phyloP scores from a whole-genome alignment of 1,140 invertebrate species.

The Antheraea pernyi region DNA sequence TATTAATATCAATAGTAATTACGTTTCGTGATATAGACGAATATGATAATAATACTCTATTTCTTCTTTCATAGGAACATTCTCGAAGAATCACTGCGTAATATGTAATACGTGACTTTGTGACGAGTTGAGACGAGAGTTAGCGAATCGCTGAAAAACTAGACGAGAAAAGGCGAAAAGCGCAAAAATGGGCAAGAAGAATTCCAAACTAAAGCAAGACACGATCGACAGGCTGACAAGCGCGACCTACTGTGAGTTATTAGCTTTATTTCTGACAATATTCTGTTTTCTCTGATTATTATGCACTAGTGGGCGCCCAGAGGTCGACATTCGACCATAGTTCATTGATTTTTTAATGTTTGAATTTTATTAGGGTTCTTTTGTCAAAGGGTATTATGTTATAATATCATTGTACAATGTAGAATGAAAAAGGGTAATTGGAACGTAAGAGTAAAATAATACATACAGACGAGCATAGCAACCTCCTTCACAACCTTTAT shows the following conservation, averaged over 20 bases:
- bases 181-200: constrained; percentile 90
- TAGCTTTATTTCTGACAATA: background rate
- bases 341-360: no score
- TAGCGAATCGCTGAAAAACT: constrained; percentile 19
- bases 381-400: no score
- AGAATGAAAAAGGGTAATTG: no score
- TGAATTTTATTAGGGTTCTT: no score
- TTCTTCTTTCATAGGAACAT: constrained; percentile 42
- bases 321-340: no score
- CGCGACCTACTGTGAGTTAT: constrained; percentile 92
- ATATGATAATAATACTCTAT: constrained; percentile 3
- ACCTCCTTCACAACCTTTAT: no score
- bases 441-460: no score
- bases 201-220: constrained; percentile 95
- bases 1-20: constrained; percentile 2
- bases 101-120: constrained; percentile 60
- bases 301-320: no score
- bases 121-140: constrained; percentile 34
- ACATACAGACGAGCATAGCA: no score
- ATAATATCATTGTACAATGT: no score
- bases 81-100: constrained; percentile 37
- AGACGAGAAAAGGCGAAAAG: constrained; percentile 17
- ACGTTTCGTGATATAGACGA: background rate
- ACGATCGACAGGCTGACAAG: constrained; percentile 93
- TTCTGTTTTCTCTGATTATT: background rate